These are phyloP conservation scores for Benthosema pterotum DNA, from an alignment of 2,797 vertebrate species.

Conservation along the genomic window DNA sequence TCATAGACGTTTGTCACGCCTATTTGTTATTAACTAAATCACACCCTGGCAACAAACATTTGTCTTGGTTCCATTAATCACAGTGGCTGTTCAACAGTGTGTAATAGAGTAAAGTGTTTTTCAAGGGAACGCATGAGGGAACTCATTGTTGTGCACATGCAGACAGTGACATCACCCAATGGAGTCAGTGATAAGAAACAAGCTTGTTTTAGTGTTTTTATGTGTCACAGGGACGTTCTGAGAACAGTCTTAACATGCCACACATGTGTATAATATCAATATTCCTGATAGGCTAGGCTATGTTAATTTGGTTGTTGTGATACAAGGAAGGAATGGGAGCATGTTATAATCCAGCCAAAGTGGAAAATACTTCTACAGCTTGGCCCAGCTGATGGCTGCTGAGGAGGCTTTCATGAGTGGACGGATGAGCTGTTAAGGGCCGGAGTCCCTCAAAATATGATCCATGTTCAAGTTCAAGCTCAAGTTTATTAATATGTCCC, in stretches of 20 bases:
- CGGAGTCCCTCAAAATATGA: too few species aligned
- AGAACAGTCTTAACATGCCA: background rate
- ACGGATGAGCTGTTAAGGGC: too few species aligned
- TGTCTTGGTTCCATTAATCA: constrained; percentile 32
- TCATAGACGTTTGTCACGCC: background rate
- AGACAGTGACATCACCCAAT: constrained; percentile 30
- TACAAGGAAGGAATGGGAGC: too few species aligned
- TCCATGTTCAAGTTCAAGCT: too few species aligned
- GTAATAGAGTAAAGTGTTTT: constrained; percentile 9
- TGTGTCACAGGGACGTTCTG: background rate
- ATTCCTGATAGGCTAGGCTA: too few species aligned
- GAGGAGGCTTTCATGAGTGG: too few species aligned
- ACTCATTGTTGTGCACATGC: constrained; percentile 24
- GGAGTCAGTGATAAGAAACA: constrained; percentile 17
- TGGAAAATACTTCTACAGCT: too few species aligned
- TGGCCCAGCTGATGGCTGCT: too few species aligned
- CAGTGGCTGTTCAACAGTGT: constrained; percentile 14
- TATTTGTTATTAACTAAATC: constrained; percentile 10
- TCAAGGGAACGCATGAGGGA: constrained; percentile 15
- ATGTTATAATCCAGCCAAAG: too few species aligned
- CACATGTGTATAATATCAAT: too few species aligned
- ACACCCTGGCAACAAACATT: background rate
- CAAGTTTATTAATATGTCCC: too few species aligned
- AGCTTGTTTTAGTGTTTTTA: background rate
- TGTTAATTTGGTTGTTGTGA: too few species aligned